A percentile compares a stretch with the other conserved stretches of the same genome.
phyloP scores from a whole-genome alignment of 1,140 invertebrate species.

The Drosophila tsacasi region DNA sequence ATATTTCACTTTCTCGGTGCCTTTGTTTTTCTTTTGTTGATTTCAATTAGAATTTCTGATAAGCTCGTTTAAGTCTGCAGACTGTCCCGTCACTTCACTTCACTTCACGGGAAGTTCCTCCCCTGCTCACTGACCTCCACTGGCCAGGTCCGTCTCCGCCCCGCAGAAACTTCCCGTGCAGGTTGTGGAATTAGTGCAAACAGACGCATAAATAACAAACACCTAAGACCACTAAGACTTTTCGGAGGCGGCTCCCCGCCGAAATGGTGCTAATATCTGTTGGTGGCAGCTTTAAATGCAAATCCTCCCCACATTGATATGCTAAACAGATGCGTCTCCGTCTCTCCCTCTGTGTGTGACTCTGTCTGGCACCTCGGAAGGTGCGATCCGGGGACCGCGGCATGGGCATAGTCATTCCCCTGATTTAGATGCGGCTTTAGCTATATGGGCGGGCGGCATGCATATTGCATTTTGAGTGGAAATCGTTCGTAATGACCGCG shows the following conservation, averaged over 20 bases:
- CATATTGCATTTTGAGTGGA: constrained; percentile 61
- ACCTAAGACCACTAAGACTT: constrained; percentile 58
- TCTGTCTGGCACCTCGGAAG: constrained; percentile 44
- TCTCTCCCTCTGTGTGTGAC: constrained; percentile 38
- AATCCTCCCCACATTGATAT: constrained; percentile 75
- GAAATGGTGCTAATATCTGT: constrained; percentile 64
- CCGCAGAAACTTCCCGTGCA: not conserved
- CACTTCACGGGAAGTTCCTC: not conserved
- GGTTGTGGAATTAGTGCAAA: constrained; percentile 70
- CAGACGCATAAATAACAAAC: constrained; percentile 79
- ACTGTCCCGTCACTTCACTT: constrained; percentile 41
- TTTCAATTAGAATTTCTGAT: constrained; percentile 78
- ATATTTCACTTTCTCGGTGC: constrained; percentile 48
- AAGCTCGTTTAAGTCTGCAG: constrained; percentile 69
- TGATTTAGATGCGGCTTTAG: constrained; percentile 46
- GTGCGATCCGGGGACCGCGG: not conserved
- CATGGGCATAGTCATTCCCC: constrained; percentile 11
- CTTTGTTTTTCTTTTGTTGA: constrained; percentile 57
- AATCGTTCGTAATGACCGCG: constrained; percentile 25
- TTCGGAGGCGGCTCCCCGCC: constrained; percentile 30
- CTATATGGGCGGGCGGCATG: constrained; percentile 30
- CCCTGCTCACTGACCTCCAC: constrained; percentile 20
- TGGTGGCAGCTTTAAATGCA: constrained; percentile 73
- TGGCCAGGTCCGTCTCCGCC: constrained; percentile 20
- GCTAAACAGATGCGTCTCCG: constrained; percentile 74